Conservation (phyloP, 2,797 vertebrate species). For the Prionace glauca region DNA sequence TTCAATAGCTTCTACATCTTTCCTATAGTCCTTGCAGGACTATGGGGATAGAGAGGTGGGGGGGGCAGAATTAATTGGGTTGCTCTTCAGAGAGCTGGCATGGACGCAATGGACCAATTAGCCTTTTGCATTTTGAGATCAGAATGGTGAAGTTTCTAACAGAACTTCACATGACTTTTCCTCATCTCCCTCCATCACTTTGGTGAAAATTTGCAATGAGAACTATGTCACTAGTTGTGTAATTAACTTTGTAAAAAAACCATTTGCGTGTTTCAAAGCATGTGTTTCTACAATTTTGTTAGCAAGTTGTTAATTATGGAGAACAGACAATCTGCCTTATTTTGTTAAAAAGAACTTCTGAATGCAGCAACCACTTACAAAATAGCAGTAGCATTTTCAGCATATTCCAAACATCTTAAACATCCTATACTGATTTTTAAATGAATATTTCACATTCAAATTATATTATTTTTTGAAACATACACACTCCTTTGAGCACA, state of each 20-base stretch:
- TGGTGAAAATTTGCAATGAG: neutral
- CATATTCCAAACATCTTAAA: neutral
- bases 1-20: too few relatives aligned
- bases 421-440: neutral
- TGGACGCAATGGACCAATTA: neutral
- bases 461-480: neutral
- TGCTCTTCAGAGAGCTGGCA: neutral
- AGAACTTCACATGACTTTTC: neutral
- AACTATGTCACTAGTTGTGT: neutral
- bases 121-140: neutral
- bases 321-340: neutral
- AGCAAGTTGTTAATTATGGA: neutral
- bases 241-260: neutral
- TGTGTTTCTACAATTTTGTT: neutral
- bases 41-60: neutral
- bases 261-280: neutral
- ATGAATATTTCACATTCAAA: neutral
- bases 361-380: neutral
- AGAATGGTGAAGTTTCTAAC: neutral
- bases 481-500: neutral
- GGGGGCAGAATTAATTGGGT: neutral
- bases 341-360: neutral
- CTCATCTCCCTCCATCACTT: neutral
- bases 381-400: neutral
- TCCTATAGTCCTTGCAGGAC: too few relatives aligned